A percentile compares a stretch with the other conserved stretches of the same genome.
phyloP scores from a whole-genome alignment of 2,797 vertebrate species.

The Podarcis lilfordi region DNA sequence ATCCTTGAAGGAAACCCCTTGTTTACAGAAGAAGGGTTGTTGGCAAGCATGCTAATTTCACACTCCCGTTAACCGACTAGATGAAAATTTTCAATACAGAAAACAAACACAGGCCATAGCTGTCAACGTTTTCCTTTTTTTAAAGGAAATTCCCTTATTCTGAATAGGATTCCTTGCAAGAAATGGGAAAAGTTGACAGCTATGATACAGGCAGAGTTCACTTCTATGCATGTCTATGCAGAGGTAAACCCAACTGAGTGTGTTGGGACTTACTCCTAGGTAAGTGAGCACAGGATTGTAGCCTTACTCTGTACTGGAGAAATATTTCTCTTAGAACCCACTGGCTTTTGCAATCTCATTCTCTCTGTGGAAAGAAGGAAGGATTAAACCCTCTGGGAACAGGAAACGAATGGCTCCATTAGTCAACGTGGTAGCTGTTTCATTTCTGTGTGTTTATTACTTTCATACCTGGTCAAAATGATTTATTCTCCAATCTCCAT shows the following conservation, averaged over 20 bases:
- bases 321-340: background rate
- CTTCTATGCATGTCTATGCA: background rate
- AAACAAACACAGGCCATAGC: background rate
- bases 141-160: no score
- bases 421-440: constrained; percentile 54
- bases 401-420: constrained; percentile 46
- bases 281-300: background rate
- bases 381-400: constrained; percentile 44
- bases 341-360: constrained; percentile 2
- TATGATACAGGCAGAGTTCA: background rate
- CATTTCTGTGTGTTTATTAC: constrained; percentile 69
- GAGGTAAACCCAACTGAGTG: background rate
- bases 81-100: background rate
- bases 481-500: constrained; percentile 63
- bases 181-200: no score
- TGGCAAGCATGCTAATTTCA: background rate
- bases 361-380: constrained; percentile 36
- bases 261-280: background rate
- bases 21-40: background rate
- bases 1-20: background rate
- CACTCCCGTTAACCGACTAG: constrained; percentile 1
- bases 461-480: constrained; percentile 62
- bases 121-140: no score
- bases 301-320: background rate
- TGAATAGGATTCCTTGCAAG: no score